Percentiles rank a stretch among this genome's conserved stretches.
Conservation (phyloP, 2,113 vertebrate genomes). For the Eolophus roseicapilla region DNA sequence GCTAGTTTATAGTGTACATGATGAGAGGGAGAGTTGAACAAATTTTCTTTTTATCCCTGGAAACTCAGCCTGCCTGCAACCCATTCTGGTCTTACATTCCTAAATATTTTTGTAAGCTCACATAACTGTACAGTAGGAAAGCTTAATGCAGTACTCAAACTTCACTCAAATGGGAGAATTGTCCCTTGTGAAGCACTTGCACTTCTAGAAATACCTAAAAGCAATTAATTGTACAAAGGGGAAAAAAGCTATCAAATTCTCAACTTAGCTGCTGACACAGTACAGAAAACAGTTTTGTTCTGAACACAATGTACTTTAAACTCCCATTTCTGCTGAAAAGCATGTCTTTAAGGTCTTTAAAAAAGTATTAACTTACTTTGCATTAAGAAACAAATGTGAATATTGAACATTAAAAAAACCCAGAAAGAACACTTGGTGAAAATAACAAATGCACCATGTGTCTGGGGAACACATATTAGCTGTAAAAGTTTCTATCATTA, state of each 20-base stretch:
- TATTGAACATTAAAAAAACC: neutral
- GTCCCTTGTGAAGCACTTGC: slow-evolving; percentile 1
- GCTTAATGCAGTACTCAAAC: slow-evolving; percentile 2
- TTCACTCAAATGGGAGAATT: neutral
- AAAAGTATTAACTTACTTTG: slow-evolving; percentile 40
- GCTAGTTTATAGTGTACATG: neutral
- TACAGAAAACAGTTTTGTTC: slow-evolving; percentile 44
- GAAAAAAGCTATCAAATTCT: slow-evolving; percentile 40
- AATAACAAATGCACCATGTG: neutral
- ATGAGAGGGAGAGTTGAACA: neutral
- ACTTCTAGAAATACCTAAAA: slow-evolving; percentile 29
- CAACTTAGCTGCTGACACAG: slow-evolving; percentile 22
- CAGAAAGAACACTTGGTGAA: neutral
- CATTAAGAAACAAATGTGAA: slow-evolving; percentile 20
- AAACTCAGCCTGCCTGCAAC: neutral
- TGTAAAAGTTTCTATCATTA: neutral
- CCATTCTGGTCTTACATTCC: neutral
- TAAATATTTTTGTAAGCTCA: slow-evolving; percentile 36
- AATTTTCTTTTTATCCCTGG: neutral
- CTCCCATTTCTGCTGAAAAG: slow-evolving; percentile 25
- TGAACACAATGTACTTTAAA: slow-evolving; percentile 23
- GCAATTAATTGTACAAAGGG: slow-evolving; percentile 13
- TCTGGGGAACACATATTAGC: neutral
- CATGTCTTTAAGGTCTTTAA: slow-evolving; percentile 8
- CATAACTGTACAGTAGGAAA: neutral